Evolutionary conservation across 2,888 invertebrate species (phyloP).

Genomic region (Bugulina stolonifera): DNA sequence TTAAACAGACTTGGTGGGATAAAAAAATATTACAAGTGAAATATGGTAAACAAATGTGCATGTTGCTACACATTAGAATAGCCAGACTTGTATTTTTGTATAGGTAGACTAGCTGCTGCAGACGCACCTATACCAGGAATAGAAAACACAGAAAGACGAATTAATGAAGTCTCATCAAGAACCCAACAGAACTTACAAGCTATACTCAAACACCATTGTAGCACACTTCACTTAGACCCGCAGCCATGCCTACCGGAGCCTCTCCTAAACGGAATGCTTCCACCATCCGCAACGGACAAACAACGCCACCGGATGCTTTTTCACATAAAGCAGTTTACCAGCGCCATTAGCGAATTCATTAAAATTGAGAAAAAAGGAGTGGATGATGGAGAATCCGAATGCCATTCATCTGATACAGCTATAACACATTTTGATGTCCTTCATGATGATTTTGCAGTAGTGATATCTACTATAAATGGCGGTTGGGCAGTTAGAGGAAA

Average conservation of each 20-base stretch:
- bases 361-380: background rate
- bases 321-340: background rate
- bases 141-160: background rate
- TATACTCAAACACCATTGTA: background rate
- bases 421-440: background rate
- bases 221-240: background rate
- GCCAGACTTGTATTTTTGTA: too few relatives aligned
- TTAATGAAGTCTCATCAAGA: background rate
- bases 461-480: constrained; percentile 6
- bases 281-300: background rate
- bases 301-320: background rate
- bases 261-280: background rate
- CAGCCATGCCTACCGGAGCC: background rate
- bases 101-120: too few relatives aligned
- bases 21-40: too few relatives aligned
- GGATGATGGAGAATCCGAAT: background rate
- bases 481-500: background rate
- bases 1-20: too few relatives aligned
- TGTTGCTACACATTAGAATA: too few relatives aligned
- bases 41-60: too few relatives aligned
- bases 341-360: background rate
- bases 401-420: background rate
- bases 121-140: background rate
- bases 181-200: background rate
- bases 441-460: background rate